A percentile compares a stretch with the other conserved stretches of the same genome.
Evolutionary conservation across 2,113 vertebrate genomes (phyloP).

Genomic region (Corythornis madagascariensis): DNA sequence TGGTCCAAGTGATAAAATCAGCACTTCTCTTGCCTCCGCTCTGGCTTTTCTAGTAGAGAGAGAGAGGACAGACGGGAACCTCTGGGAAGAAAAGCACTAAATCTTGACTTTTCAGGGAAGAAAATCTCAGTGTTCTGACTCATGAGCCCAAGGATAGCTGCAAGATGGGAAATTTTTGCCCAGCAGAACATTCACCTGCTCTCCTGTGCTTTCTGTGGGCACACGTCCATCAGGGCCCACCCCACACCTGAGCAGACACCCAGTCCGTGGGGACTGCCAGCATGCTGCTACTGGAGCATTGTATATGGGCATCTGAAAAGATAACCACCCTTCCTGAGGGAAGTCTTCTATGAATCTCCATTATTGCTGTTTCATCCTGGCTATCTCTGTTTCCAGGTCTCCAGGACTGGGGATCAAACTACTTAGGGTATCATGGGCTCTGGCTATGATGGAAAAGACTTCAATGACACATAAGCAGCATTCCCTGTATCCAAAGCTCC

Average conservation of each 20-base stretch:
- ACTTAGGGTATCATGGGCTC: not conserved
- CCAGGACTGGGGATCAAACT: not conserved
- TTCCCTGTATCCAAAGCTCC: not conserved
- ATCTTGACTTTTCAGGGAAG: not conserved
- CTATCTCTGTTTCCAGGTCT: not conserved
- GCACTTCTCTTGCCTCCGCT: not conserved
- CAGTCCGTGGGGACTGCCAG: not conserved
- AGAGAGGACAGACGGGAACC: not conserved
- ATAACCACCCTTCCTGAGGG: not conserved
- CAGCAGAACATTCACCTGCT: not conserved
- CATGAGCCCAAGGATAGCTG: not conserved
- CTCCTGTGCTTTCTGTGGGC: not conserved
- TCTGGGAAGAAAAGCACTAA: not conserved
- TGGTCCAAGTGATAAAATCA: not conserved
- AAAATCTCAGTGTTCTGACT: not conserved
- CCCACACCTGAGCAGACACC: not conserved
- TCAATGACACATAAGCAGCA: not conserved
- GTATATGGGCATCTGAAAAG: not conserved
- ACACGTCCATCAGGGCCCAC: rapidly evolving
- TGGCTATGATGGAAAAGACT: not conserved
- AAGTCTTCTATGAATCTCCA: not conserved
- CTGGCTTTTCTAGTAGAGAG: not conserved
- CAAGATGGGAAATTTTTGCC: not conserved
- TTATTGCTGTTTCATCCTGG: not conserved
- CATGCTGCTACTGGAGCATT: not conserved